Evolutionary conservation across 2,888 invertebrate genomes (phyloP).

Genomic region (Seira ritae): DNA sequence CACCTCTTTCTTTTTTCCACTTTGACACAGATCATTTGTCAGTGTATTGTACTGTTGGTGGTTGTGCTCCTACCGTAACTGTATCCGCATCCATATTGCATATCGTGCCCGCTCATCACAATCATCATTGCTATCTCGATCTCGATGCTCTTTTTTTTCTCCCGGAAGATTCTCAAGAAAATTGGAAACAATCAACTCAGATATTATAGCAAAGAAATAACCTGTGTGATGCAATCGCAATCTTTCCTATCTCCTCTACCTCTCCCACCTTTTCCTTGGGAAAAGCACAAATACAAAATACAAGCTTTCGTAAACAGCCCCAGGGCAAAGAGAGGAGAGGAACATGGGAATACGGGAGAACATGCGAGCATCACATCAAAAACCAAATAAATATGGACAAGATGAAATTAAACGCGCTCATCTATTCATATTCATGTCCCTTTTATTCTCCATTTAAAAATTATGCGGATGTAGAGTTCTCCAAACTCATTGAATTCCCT

Average conservation of each 20-base stretch:
- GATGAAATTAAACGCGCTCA: constrained; percentile 12
- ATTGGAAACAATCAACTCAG: constrained; percentile 32
- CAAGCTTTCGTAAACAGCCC: neutral
- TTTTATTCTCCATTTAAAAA: neutral
- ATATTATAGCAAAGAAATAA: too few relatives aligned
- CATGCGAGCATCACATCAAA: neutral
- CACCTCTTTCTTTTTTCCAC: constrained; percentile 13
- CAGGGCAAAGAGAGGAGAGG: neutral
- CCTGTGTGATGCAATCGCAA: neutral
- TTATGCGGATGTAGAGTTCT: too few relatives aligned
- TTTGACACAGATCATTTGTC: constrained; percentile 44
- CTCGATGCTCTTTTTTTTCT: neutral
- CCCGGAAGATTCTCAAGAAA: neutral
- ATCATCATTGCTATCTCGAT: neutral
- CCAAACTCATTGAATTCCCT: too few relatives aligned
- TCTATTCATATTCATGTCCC: too few relatives aligned
- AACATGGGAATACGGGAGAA: constrained; percentile 1
- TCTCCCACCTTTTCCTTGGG: neutral
- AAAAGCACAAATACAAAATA: neutral
- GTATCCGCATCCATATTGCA: too few relatives aligned
- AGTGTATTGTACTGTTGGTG: neutral
- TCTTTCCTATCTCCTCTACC: neutral
- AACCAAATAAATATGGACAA: constrained; percentile 25
- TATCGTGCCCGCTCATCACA: too few relatives aligned
- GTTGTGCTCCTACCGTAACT: neutral